A percentile compares a stretch with the other conserved stretches of the same genome.
Conservation (phyloP, 1,140 invertebrate species). For the Phortica variegata region DNA sequence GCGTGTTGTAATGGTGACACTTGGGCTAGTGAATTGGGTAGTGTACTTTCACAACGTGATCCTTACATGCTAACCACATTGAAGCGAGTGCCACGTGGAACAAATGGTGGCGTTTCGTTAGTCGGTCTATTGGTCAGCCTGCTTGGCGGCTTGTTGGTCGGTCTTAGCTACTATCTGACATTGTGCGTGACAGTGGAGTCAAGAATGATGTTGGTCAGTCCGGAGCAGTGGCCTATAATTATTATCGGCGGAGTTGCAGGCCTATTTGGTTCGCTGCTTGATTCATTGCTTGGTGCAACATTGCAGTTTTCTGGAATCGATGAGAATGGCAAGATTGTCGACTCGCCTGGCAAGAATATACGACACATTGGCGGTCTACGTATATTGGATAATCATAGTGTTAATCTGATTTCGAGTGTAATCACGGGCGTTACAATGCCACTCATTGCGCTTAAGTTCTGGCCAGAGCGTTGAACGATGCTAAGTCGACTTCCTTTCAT, state of each 20-base stretch:
- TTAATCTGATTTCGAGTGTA: constrained; percentile 82
- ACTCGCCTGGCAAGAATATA: constrained; percentile 70
- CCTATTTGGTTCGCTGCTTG: constrained; percentile 77
- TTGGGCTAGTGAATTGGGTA: constrained; percentile 87
- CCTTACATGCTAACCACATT: constrained; percentile 78
- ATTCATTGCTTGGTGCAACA: constrained; percentile 82
- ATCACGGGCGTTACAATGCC: constrained; percentile 74
- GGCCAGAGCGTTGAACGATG: constrained; percentile 60
- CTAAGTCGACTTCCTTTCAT: too few relatives aligned
- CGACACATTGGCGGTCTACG: constrained; percentile 75
- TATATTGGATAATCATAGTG: constrained; percentile 87
- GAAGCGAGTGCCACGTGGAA: constrained; percentile 77
- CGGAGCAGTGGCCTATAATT: constrained; percentile 81
- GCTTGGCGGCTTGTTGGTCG: constrained; percentile 73
- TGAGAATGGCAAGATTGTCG: constrained; percentile 71
- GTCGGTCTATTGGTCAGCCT: constrained; percentile 72
- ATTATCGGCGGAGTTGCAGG: constrained; percentile 71
- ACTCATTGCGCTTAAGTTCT: constrained; percentile 67
- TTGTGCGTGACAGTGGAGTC: constrained; percentile 67
- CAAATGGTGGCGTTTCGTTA: constrained; percentile 79
- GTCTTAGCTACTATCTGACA: constrained; percentile 71
- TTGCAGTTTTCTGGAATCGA: constrained; percentile 82
- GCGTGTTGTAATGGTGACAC: constrained; percentile 88
- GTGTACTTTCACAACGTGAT: constrained; percentile 68
- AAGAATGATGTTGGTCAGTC: constrained; percentile 62